Conservation (phyloP, 2,888 invertebrate genomes). For the Aphodius granarius region DNA sequence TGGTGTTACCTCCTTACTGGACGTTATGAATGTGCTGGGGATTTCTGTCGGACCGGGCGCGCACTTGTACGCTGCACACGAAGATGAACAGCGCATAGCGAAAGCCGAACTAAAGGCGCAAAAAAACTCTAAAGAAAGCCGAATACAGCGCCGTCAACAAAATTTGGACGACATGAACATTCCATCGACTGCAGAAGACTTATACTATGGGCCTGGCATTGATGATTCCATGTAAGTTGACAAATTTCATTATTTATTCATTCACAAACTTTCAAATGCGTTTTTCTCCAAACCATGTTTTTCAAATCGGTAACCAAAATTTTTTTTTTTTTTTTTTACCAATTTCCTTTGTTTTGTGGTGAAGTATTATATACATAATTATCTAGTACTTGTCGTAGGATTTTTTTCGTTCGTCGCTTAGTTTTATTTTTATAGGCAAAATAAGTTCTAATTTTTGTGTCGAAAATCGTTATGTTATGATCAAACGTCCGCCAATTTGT, state of each 20-base stretch:
- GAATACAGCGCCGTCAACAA: conserved; percentile 3
- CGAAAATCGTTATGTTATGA: no score
- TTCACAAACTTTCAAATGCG: neutral
- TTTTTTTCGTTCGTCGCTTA: no score
- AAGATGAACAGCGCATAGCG: neutral
- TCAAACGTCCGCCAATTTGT: no score
- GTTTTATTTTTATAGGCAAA: no score
- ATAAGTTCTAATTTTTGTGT: no score
- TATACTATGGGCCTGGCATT: conserved; percentile 21
- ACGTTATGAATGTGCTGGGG: neutral
- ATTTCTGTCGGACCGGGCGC: neutral
- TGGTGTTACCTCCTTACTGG: neutral
- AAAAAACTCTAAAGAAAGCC: neutral
- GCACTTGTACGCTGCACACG: neutral
- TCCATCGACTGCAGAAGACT: no score
- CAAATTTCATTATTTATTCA: no score
- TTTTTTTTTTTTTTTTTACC: neutral
- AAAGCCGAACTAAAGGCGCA: conserved; percentile 1
- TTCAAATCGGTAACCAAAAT: neutral
- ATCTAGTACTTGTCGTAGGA: no score
- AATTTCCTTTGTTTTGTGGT: no score
- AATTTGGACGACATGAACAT: neutral
- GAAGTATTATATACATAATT: no score
- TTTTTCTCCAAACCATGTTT: neutral
- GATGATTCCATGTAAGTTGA: conserved; percentile 16